Evolutionary conservation across 2,888 invertebrate genomes (phyloP).

Genomic region (Nomada flava): DNA sequence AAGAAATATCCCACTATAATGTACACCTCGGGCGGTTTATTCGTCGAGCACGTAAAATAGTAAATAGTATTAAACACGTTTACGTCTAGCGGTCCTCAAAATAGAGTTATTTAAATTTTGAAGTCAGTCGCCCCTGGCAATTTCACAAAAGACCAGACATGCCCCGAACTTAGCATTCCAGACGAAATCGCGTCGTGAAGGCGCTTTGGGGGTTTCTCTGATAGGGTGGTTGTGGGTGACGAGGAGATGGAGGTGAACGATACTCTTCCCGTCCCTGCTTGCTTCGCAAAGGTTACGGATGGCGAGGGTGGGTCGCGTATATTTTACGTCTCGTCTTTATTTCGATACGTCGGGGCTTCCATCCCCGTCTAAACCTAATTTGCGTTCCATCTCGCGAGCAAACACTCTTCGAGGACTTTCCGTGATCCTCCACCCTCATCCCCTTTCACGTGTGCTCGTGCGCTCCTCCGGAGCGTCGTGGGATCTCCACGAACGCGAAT

Average conservation of each 20-base stretch:
- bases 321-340: constrained; percentile 81
- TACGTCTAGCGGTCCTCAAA: too few species aligned
- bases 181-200: constrained; percentile 30
- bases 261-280: constrained; percentile 38
- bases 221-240: constrained; percentile 33
- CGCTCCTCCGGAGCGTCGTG: constrained; percentile 13
- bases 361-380: constrained; percentile 82
- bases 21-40: too few species aligned
- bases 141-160: constrained; percentile 53
- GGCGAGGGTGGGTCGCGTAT: constrained; percentile 70
- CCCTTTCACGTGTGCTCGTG: constrained; percentile 39
- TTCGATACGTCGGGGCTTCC: constrained; percentile 80
- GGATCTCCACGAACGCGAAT: constrained; percentile 21
- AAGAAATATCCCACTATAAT: not conserved
- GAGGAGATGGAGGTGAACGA: constrained; percentile 36
- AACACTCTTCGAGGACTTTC: constrained; percentile 73
- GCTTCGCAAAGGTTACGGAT: constrained; percentile 71
- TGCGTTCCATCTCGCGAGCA: constrained; percentile 82
- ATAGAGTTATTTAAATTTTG: constrained; percentile 4
- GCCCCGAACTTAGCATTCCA: constrained; percentile 53
- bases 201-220: constrained; percentile 48
- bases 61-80: too few species aligned
- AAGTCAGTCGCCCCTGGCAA: constrained; percentile 38
- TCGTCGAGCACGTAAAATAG: too few species aligned
- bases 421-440: constrained; percentile 41